Conservation (phyloP, 2,113 vertebrate species). For the Carassius auratus region DNA sequence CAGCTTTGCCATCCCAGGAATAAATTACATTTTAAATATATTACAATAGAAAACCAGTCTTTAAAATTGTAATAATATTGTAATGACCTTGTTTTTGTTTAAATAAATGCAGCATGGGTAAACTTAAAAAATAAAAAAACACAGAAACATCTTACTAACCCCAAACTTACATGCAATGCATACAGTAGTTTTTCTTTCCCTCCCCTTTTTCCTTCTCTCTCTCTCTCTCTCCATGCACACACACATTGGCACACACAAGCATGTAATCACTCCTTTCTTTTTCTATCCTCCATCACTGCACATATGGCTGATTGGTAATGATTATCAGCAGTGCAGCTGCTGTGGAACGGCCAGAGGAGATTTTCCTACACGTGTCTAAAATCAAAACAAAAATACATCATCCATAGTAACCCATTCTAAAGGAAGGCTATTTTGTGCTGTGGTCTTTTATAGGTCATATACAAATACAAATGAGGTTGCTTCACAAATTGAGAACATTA, state of each 20-base stretch:
- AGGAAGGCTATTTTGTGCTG: neutral
- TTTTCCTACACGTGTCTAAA: slow-evolving; percentile 39
- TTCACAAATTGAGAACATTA: neutral
- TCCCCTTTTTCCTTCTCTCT: neutral
- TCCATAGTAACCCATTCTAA: neutral
- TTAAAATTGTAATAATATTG: neutral
- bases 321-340: slow-evolving; percentile 39
- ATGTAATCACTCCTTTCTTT: neutral
- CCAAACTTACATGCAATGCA: neutral
- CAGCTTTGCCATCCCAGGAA: neutral
- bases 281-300: slow-evolving; percentile 2
- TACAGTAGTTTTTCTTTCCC: neutral
- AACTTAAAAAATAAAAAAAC: neutral
- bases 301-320: slow-evolving; percentile 44
- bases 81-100: neutral
- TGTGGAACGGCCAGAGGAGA: slow-evolving; percentile 4
- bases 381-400: slow-evolving; percentile 15
- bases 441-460: neutral
- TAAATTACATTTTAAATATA: neutral
- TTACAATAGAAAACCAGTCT: neutral
- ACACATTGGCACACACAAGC: neutral
- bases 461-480: too few relatives aligned
- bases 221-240: neutral
- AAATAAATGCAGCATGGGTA: neutral
- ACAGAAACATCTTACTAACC: neutral